These are phyloP conservation scores for Noctua comes DNA, from an alignment of 2,888 invertebrate species.

Conservation along the genomic window DNA sequence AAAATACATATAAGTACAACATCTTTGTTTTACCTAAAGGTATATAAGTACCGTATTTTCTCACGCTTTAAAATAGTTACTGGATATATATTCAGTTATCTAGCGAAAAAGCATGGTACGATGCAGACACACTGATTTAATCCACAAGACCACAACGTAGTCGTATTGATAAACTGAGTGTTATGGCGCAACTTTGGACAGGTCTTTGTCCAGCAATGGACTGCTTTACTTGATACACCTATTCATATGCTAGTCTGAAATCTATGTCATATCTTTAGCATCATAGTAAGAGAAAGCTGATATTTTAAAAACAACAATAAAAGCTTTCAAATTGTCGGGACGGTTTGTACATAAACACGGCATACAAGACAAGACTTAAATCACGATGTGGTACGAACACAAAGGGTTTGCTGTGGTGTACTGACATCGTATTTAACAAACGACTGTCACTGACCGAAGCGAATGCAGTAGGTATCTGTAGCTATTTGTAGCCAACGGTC, in stretches of 20 bases:
- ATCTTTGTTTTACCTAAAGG: neutral
- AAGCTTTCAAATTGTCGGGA: neutral
- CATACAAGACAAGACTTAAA: conserved; percentile 18
- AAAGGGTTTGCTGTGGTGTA: conserved; percentile 39
- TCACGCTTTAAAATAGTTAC: neutral
- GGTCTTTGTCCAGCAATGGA: neutral
- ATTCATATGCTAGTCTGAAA: neutral
- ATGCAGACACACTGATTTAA: neutral
- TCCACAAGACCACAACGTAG: neutral
- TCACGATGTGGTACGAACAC: conserved; percentile 29
- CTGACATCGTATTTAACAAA: conserved; percentile 35
- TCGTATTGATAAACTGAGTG: neutral
- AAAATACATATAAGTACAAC: neutral
- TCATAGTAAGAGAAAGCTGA: neutral
- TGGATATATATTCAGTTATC: neutral
- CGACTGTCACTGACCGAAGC: conserved; percentile 32
- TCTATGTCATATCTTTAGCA: no score
- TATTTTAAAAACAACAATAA: neutral
- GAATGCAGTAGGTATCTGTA: conserved; percentile 14
- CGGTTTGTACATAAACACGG: conserved; percentile 3
- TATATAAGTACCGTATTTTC: neutral
- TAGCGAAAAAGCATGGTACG: neutral
- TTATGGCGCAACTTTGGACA: neutral
- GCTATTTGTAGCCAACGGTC: neutral
- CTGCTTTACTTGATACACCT: neutral